These are phyloP conservation scores for Columbina picui DNA, from an alignment of 2,113 vertebrate genomes.

Conservation along the genomic window DNA sequence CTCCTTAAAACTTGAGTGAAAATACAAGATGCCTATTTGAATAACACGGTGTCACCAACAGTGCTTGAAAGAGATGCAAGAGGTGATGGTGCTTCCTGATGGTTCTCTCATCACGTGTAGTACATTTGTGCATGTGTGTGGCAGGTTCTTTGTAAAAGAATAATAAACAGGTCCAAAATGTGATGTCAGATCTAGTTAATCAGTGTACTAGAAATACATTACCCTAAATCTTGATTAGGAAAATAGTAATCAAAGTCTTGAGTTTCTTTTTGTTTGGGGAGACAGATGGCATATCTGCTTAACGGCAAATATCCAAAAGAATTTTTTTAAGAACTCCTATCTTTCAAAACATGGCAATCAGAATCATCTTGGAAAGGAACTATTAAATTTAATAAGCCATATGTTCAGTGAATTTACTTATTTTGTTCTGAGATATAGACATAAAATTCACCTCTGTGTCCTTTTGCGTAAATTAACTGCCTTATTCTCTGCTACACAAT, in stretches of 20 bases:
- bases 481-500: conserved; percentile 58
- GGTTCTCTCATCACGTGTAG: neutral
- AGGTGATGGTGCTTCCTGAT: conserved; percentile 15
- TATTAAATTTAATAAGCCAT: conserved; percentile 84
- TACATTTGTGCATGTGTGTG: neutral
- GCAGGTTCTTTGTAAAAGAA: conserved; percentile 14
- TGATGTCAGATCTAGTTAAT: conserved; percentile 72
- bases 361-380: conserved; percentile 81
- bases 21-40: conserved; percentile 54
- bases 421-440: conserved; percentile 69
- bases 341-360: conserved; percentile 82
- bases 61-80: neutral
- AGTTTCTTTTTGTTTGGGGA: conserved; percentile 73
- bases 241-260: conserved; percentile 80
- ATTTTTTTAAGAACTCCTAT: conserved; percentile 63
- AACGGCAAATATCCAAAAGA: conserved; percentile 82
- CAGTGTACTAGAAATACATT: conserved; percentile 69
- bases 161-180: conserved; percentile 47
- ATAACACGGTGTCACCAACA: neutral
- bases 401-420: conserved; percentile 80
- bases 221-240: conserved; percentile 72
- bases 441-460: conserved; percentile 58
- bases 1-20: conserved; percentile 23
- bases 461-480: conserved; percentile 63
- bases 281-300: conserved; percentile 81